A percentile compares a stretch with the other conserved stretches of the same genome.
Conservation (phyloP, 1,140 invertebrate genomes). For the fruit fly (Drosophila melanogaster) region Release_6_plus_ISO1_MT NT_037436.4:4627001-4627500, state of each 20-base stretch:
- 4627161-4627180: slow-evolving; percentile 55
- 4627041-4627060: background rate
- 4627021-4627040: too few relatives aligned
- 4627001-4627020: background rate
- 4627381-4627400: slow-evolving; percentile 4
- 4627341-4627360: slow-evolving; percentile 64
- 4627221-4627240: slow-evolving; percentile 53
- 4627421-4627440: slow-evolving; percentile 99
- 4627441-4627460: slow-evolving; percentile 99
- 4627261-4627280: slow-evolving; percentile 49
- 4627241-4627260: slow-evolving; percentile 22
- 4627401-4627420: slow-evolving; percentile 86
- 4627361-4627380: slow-evolving; percentile 51
- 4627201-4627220: slow-evolving; percentile 61
- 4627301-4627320: slow-evolving; percentile 42
- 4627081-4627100: slow-evolving; percentile 2
- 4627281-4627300: slow-evolving; percentile 23
- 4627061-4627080: background rate
- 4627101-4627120: slow-evolving; percentile 28
- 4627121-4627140: slow-evolving; percentile 76
- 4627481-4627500: slow-evolving; percentile 99
- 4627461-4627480: slow-evolving; percentile 99
- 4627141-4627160: slow-evolving; percentile 69
- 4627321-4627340: slow-evolving; percentile 56
- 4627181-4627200: slow-evolving; percentile 50